Base-by-base conservation (phyloP, 30 jellyfish, hydroid and myxozoan species). In the Morbakka virulenta region DNA sequence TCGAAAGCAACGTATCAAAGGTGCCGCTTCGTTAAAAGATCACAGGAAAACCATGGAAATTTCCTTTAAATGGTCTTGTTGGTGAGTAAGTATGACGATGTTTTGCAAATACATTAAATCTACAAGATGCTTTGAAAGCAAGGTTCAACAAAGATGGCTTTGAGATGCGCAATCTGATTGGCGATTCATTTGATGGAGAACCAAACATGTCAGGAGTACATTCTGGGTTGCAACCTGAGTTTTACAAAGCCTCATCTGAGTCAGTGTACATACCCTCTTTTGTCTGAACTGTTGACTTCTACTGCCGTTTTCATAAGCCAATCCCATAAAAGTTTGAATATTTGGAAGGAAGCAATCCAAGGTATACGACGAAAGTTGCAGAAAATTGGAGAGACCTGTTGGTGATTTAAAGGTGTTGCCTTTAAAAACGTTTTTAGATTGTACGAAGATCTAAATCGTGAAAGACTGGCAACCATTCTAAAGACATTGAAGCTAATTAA, bases 171-270 rank as follows among this genome's bases (percentile, higher is more conserved):
- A 72, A 50, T 50, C 30, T 72, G 57, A 50, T 72, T 3, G 74
- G 84, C 41, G 76, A 49, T 50, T 72, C 78, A 1, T 72, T 72
- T 51, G 76, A 72, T 50, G 84, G 74, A 47, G 74, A 29, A 1
- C 20, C 84, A 23, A 72, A 72, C 84, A 72, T 72, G 84, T 31
- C 28, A 20, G 32, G 53, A 3, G 74, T 23, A 1, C 31, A 72
- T 14, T 25, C 25, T 28, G 74, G 74, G 62, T n/a, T 62, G 62
- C 62, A 62, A 62, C 22, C 35, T 62, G 74, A 62, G 61, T 24
- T 69, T 35, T 0, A 25, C 49, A 32, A 36, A n/a, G n/a, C n/a
- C n/a, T n/a, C n/a, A n/a, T n/a, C n/a, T n/a, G n/a, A 69, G 70
- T 69, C 82, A 0, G 73, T 69, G 14, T 69, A 69, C 41, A 20